A percentile compares a stretch with the other conserved stretches of the same genome.
Conservation (phyloP, 2,797 vertebrate species). For the Sebastes alutus region DNA sequence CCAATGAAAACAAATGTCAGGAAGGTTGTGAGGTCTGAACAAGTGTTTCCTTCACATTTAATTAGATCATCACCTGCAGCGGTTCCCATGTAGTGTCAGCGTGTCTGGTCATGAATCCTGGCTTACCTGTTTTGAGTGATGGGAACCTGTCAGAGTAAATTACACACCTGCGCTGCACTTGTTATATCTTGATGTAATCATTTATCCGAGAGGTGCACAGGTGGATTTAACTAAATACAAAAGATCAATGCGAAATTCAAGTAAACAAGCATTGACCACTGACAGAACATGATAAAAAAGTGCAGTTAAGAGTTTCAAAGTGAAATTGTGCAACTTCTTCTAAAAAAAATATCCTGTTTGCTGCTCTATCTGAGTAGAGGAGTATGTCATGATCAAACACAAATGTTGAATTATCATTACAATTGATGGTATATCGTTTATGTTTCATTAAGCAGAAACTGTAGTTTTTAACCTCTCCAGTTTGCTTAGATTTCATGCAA, state of each 20-base stretch:
- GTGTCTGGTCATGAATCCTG: slow-evolving; percentile 48
- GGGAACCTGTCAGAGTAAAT: neutral
- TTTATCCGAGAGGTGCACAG: neutral
- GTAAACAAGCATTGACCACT: neutral
- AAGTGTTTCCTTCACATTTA: neutral
- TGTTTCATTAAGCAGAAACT: neutral
- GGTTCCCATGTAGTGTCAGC: slow-evolving; percentile 61
- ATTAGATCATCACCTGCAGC: slow-evolving; percentile 46
- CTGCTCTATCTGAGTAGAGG: neutral
- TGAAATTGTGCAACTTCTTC: neutral
- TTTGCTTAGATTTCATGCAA: neutral
- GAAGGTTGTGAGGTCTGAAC: slow-evolving; percentile 1
- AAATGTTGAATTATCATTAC: neutral
- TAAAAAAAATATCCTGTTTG: neutral
- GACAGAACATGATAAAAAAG: neutral
- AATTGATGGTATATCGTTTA: neutral
- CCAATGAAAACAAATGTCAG: slow-evolving; percentile 30
- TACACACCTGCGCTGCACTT: neutral
- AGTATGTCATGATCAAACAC: neutral
- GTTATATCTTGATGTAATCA: neutral
- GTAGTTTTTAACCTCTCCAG: neutral
- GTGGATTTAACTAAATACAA: neutral
- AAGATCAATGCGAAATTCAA: neutral
- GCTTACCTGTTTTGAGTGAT: slow-evolving; percentile 43
- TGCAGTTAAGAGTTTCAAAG: neutral